A percentile compares a stretch with the other conserved stretches of the same genome.
Conservation (phyloP, 2,888 invertebrate species). For the Andrena bucephala region DNA sequence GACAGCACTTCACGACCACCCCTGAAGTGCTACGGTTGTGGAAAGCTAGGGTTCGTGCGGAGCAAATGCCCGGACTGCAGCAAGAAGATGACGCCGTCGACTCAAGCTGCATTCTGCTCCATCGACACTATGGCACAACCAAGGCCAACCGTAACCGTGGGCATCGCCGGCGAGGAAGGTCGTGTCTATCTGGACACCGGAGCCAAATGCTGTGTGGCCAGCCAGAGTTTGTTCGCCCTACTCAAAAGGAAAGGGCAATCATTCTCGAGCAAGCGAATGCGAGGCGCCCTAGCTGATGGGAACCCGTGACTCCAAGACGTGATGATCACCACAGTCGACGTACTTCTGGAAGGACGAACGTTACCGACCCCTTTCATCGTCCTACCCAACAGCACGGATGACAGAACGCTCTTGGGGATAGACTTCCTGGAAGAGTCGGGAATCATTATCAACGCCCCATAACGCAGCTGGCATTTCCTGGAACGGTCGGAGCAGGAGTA, state of each 20-base stretch:
- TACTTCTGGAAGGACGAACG: background rate
- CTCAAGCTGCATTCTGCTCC: background rate
- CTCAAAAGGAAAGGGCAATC: background rate
- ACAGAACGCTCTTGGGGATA: background rate
- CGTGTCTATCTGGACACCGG: background rate
- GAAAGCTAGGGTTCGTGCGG: background rate
- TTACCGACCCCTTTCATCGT: background rate
- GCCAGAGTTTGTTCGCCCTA: background rate
- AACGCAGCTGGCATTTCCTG: conserved; percentile 8
- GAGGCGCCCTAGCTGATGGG: background rate
- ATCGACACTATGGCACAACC: background rate
- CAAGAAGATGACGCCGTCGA: background rate
- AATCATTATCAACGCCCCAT: background rate
- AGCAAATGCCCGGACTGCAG: background rate
- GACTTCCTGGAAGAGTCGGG: conserved; percentile 1
- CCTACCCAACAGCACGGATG: background rate
- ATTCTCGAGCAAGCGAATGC: background rate
- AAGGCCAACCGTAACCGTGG: background rate
- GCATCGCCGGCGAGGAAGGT: background rate
- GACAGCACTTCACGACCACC: background rate
- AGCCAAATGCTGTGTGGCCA: background rate
- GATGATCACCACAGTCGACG: background rate
- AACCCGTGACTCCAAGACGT: background rate
- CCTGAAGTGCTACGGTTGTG: background rate
- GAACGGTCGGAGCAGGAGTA: background rate